Percentiles rank a stretch among this genome's conserved stretches.
These are phyloP conservation scores for Brachycybe producta DNA, from an alignment of 2,888 invertebrate genomes.

Conservation along the genomic window DNA sequence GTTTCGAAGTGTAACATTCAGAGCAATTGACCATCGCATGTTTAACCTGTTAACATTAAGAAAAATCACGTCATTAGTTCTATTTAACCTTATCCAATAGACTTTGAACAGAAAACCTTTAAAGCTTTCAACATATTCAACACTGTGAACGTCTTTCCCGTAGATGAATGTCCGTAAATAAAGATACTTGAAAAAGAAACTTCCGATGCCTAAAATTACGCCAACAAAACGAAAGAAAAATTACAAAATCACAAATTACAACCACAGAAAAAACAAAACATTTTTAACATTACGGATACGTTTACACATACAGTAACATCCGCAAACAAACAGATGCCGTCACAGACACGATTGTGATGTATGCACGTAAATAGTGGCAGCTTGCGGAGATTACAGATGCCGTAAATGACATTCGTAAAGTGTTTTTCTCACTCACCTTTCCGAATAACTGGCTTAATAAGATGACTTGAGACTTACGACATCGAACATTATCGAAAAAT, in stretches of 20 bases:
- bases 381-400: too few relatives aligned
- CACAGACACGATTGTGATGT: too few relatives aligned
- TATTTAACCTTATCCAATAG: background rate
- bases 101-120: slow-evolving; percentile 41
- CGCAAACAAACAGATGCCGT: too few relatives aligned
- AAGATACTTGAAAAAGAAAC: slow-evolving; percentile 47
- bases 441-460: slow-evolving; percentile 3
- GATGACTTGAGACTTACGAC: background rate
- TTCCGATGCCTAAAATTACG: background rate
- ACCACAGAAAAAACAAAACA: background rate
- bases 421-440: background rate
- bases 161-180: slow-evolving; percentile 67
- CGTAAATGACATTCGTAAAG: too few relatives aligned
- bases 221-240: background rate
- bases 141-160: slow-evolving; percentile 65
- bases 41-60: slow-evolving; percentile 23
- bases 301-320: too few relatives aligned
- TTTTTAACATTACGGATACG: too few relatives aligned
- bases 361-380: too few relatives aligned
- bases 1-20: slow-evolving; percentile 62
- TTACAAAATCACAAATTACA: background rate
- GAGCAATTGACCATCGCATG: slow-evolving; percentile 59
- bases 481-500: background rate
- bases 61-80: background rate
- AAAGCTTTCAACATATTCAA: slow-evolving; percentile 45